A percentile compares a stretch with the other conserved stretches of the same genome.
Conservation (phyloP, 2,888 invertebrate genomes). For the Metallyticus violacea region DNA sequence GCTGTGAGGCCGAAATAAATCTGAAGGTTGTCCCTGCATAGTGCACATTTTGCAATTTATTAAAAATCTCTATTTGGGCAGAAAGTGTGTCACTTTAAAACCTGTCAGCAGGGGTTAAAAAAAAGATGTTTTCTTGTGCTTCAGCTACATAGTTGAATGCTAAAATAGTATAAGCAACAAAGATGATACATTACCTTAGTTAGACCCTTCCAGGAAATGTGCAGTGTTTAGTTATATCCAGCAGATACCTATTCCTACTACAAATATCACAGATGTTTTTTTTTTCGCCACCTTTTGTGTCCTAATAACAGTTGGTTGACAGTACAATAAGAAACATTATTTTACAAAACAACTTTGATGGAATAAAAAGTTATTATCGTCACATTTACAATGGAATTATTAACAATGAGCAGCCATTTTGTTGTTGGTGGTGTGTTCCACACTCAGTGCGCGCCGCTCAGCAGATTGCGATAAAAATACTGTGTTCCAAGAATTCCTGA, state of each 20-base stretch:
- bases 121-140: too few relatives aligned
- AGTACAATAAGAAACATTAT: not conserved
- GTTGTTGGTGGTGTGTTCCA: not conserved
- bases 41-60: too few relatives aligned
- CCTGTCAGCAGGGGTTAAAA: too few relatives aligned
- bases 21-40: too few relatives aligned
- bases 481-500: not conserved
- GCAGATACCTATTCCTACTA: not conserved
- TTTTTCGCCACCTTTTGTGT: not conserved
- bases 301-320: not conserved
- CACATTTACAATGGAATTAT: not conserved
- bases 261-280: conserved; percentile 11
- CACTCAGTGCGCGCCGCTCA: not conserved
- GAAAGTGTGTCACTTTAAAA: too few relatives aligned
- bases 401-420: not conserved
- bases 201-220: too few relatives aligned
- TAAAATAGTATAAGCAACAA: too few relatives aligned
- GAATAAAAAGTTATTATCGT: not conserved
- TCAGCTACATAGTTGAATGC: too few relatives aligned
- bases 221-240: not conserved
- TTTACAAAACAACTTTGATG: not conserved
- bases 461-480: not conserved
- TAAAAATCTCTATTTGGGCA: too few relatives aligned
- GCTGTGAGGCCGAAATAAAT: too few relatives aligned
- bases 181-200: too few relatives aligned